A percentile compares a stretch with the other conserved stretches of the same genome.
Evolutionary conservation across 2,888 invertebrate genomes (phyloP).

Genomic region (Hecatera dysodea): DNA sequence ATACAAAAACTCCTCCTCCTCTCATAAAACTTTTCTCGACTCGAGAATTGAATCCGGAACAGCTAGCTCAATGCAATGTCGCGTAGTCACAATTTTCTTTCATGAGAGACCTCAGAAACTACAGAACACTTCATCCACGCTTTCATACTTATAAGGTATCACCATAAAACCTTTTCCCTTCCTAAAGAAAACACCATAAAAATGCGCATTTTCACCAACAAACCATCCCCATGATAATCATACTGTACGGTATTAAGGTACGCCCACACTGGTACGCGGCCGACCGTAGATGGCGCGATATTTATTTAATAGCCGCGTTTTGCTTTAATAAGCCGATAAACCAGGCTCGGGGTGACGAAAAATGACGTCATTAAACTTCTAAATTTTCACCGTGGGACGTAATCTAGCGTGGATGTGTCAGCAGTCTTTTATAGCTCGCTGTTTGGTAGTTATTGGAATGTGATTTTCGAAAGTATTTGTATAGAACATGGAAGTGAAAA

Average conservation of each 20-base stretch:
- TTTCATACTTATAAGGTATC: neutral
- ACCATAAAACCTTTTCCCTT: conserved; percentile 10
- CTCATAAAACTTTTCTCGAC: no score
- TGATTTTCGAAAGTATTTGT: conserved; percentile 23
- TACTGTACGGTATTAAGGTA: conserved; percentile 42
- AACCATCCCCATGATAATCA: conserved; percentile 41
- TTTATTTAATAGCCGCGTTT: conserved; percentile 79
- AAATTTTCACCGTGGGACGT: conserved; percentile 74
- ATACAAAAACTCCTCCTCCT: no score
- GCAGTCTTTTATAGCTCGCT: conserved; percentile 62
- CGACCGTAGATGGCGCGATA: conserved; percentile 71
- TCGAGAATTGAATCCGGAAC: no score
- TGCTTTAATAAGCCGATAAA: conserved; percentile 84
- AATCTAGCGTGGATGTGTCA: conserved; percentile 67
- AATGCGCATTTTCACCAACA: conserved; percentile 45
- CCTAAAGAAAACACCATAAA: conserved; percentile 38
- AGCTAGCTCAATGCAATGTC: no score
- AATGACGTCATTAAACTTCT: conserved; percentile 82
- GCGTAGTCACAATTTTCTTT: no score
- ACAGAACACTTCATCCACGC: no score
- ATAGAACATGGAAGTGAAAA: neutral
- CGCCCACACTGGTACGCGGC: conserved; percentile 37
- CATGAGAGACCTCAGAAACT: no score
- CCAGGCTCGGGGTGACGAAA: conserved; percentile 78
- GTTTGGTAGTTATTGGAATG: conserved; percentile 57